Conservation (phyloP, 2,797 vertebrate species). For the Poeciliopsis paucimaculata region DNA sequence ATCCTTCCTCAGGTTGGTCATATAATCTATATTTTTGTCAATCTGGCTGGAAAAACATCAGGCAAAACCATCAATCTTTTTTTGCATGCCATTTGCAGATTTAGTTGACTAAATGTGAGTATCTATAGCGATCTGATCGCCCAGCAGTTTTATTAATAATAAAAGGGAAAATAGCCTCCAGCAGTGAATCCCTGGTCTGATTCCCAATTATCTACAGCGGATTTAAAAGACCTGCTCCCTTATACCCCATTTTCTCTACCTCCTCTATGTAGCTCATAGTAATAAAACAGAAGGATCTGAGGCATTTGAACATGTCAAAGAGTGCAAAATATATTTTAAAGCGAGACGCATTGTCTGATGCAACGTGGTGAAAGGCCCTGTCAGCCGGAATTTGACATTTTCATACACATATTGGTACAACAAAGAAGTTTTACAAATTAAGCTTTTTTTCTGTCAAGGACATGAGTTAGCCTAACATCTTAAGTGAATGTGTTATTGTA, state of each 20-base stretch:
- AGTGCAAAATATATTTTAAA: slow-evolving; percentile 47
- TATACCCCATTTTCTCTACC: background rate
- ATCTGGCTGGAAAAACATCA: slow-evolving; percentile 90
- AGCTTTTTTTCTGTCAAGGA: slow-evolving; percentile 10
- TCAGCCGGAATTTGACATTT: slow-evolving; percentile 28
- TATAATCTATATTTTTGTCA: slow-evolving; percentile 95
- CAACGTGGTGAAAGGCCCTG: slow-evolving; percentile 60
- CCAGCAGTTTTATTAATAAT: background rate
- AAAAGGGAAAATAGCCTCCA: background rate
- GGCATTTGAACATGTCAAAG: slow-evolving; percentile 4
- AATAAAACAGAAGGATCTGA: background rate
- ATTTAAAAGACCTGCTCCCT: background rate
- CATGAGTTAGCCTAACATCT: slow-evolving; percentile 10
- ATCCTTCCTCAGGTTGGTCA: slow-evolving; percentile 95
- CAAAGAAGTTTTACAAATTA: slow-evolving; percentile 48
- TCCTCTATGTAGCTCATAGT: background rate
- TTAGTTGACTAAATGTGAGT: background rate
- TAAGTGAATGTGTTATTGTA: background rate
- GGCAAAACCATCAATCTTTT: slow-evolving; percentile 10
- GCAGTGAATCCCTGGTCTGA: background rate
- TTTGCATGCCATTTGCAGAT: background rate
- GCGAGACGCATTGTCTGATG: slow-evolving; percentile 55
- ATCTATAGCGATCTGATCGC: background rate
- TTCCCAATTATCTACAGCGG: background rate
- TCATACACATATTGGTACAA: slow-evolving; percentile 33